A percentile compares a stretch with the other conserved stretches of the same genome.
phyloP scores from a whole-genome alignment of 2,888 invertebrate genomes.

The Oscheius onirici region DNA sequence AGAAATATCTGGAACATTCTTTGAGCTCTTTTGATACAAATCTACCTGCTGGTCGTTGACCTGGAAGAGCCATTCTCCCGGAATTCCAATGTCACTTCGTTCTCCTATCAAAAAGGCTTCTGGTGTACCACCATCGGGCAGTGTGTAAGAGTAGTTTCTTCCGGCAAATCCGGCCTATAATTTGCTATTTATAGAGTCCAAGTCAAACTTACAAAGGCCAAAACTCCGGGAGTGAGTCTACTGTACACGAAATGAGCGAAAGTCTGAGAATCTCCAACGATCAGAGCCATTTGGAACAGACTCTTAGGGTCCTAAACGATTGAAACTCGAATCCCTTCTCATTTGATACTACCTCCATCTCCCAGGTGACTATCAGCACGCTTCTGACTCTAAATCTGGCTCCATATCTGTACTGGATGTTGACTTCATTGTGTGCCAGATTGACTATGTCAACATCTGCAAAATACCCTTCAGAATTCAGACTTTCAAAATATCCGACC shows the following conservation, averaged over 20 bases:
- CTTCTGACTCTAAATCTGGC: slow-evolving; percentile 63
- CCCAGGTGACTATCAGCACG: slow-evolving; percentile 71
- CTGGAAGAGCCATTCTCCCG: slow-evolving; percentile 71
- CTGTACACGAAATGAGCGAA: slow-evolving; percentile 71
- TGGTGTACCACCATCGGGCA: slow-evolving; percentile 69
- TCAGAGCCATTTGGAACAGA: slow-evolving; percentile 69
- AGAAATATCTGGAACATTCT: slow-evolving; percentile 56
- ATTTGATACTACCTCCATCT: slow-evolving; percentile 35
- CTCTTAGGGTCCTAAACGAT: slow-evolving; percentile 33
- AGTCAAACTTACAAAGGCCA: slow-evolving; percentile 60
- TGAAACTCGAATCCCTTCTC: not conserved
- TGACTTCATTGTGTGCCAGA: slow-evolving; percentile 69
- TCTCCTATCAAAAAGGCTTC: slow-evolving; percentile 63
- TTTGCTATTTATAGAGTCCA: not conserved
- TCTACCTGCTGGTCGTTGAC: slow-evolving; percentile 58
- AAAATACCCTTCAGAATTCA: too few species aligned
- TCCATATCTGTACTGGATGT: slow-evolving; percentile 71
- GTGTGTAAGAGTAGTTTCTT: slow-evolving; percentile 46
- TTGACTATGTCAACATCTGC: slow-evolving; percentile 65
- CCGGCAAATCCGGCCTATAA: slow-evolving; percentile 56
- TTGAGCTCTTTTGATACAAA: not conserved
- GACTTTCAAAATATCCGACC: slow-evolving; percentile 46
- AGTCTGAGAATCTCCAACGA: slow-evolving; percentile 67
- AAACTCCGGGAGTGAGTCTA: slow-evolving; percentile 53
- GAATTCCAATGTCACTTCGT: slow-evolving; percentile 71